Percentiles rank a stretch among this genome's conserved stretches.
phyloP scores from a whole-genome alignment of 2,888 invertebrate genomes.

The Perizoma flavofasciatum region DNA sequence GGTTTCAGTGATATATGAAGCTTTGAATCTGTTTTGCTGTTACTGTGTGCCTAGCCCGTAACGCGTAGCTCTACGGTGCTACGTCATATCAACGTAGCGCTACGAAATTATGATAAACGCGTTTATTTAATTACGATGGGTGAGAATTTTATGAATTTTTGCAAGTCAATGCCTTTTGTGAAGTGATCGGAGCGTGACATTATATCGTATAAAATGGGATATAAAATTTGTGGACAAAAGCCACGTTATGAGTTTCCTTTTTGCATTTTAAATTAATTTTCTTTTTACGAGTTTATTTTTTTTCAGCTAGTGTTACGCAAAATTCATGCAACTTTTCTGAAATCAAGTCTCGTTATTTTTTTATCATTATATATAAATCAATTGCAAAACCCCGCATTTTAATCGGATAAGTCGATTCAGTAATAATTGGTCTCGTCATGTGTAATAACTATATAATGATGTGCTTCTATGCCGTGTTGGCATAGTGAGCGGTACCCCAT shows the following conservation, averaged over 20 bases:
- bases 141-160: conserved; percentile 24
- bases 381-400: no score
- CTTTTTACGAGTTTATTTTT: no score
- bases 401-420: no score
- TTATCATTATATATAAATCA: no score
- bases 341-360: no score
- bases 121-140: conserved; percentile 57
- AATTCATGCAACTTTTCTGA: no score
- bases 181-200: conserved; percentile 6
- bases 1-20: not conserved
- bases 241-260: conserved; percentile 1
- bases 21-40: not conserved
- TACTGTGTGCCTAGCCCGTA: conserved; percentile 31
- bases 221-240: not conserved
- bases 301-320: no score
- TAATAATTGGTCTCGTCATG: no score
- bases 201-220: not conserved
- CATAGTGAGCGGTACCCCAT: no score
- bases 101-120: conserved; percentile 56
- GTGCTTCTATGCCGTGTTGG: no score
- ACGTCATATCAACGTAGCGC: conserved; percentile 45
- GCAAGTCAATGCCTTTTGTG: conserved; percentile 14
- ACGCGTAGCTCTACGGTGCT: conserved; percentile 39
- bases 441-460: no score
- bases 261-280: no score